Evolutionary conservation across 2,888 invertebrate genomes (phyloP).

Genomic region (Odontocerum albicorne): DNA sequence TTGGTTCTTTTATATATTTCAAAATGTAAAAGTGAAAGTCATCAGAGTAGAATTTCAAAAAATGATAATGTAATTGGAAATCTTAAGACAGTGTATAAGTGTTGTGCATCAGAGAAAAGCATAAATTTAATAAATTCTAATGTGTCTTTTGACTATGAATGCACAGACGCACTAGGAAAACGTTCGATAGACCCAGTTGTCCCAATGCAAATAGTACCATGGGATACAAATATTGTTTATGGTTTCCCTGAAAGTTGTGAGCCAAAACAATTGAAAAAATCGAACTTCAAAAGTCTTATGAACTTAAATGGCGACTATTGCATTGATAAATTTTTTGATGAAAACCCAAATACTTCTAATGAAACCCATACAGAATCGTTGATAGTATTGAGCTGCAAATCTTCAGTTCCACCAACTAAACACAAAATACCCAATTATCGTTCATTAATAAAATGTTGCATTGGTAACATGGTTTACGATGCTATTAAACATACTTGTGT

Average conservation of each 20-base stretch:
- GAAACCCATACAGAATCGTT: conserved; percentile 16
- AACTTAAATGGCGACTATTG: conserved; percentile 22
- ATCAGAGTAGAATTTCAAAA: no score
- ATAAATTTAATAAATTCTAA: no score
- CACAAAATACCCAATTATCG: conserved; percentile 22
- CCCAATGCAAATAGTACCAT: no score
- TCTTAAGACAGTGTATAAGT: no score
- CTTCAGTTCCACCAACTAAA: neutral
- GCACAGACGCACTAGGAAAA: no score
- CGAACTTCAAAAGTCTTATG: conserved; percentile 31
- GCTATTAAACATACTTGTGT: conserved; percentile 41
- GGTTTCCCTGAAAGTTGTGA: conserved; percentile 46
- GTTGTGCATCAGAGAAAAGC: no score
- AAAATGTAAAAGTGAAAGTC: no score
- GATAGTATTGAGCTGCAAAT: conserved; percentile 26
- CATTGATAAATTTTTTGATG: conserved; percentile 31
- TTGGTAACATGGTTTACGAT: conserved; percentile 47
- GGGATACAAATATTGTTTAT: no score
- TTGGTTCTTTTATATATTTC: no score
- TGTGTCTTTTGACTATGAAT: no score
- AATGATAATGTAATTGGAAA: no score
- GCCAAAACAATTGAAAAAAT: conserved; percentile 40
- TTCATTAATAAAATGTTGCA: conserved; percentile 51
- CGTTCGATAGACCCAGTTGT: no score
- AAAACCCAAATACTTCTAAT: neutral